Percentiles rank a stretch among this genome's conserved stretches.
Evolutionary conservation across 2,113 vertebrate genomes (phyloP).

Genomic region (Lasiurus cinereus): DNA sequence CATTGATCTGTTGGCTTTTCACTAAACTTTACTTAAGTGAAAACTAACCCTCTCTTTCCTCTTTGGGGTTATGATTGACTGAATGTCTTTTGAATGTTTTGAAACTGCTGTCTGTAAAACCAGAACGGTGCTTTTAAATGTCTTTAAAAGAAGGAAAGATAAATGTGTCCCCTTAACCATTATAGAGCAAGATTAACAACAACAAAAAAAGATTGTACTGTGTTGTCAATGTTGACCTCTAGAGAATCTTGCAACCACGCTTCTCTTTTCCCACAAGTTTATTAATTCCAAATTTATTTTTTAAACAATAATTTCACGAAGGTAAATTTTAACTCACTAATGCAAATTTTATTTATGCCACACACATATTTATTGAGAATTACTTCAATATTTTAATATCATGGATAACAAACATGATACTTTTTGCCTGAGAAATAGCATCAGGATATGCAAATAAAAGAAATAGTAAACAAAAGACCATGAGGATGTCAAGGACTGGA

Average conservation of each 20-base stretch:
- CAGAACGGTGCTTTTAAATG: constrained; percentile 56
- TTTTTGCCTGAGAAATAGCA: not conserved
- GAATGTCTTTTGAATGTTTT: constrained; percentile 57
- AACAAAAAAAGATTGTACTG: not conserved
- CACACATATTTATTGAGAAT: not conserved
- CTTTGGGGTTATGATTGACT: constrained; percentile 71
- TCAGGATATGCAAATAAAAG: not conserved
- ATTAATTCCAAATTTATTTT: constrained; percentile 24
- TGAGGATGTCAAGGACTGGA: not conserved
- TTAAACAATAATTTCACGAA: not conserved
- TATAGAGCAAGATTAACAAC: constrained; percentile 44
- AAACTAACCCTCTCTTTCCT: constrained; percentile 70
- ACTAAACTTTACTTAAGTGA: constrained; percentile 78
- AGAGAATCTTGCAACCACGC: constrained; percentile 27
- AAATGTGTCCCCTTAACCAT: constrained; percentile 27
- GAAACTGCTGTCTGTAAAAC: constrained; percentile 35
- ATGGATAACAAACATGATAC: not conserved
- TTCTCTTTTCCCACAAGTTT: not conserved
- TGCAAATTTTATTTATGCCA: not conserved
- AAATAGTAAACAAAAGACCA: not conserved
- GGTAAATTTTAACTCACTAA: constrained; percentile 3
- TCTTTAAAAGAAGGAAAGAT: constrained; percentile 64
- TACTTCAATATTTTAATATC: constrained; percentile 10
- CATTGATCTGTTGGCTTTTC: constrained; percentile 38
- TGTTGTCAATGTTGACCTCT: constrained; percentile 46